A percentile compares a stretch with the other conserved stretches of the same genome.
Conservation (phyloP, 2,113 vertebrate species). For the Notiomystis cincta region DNA sequence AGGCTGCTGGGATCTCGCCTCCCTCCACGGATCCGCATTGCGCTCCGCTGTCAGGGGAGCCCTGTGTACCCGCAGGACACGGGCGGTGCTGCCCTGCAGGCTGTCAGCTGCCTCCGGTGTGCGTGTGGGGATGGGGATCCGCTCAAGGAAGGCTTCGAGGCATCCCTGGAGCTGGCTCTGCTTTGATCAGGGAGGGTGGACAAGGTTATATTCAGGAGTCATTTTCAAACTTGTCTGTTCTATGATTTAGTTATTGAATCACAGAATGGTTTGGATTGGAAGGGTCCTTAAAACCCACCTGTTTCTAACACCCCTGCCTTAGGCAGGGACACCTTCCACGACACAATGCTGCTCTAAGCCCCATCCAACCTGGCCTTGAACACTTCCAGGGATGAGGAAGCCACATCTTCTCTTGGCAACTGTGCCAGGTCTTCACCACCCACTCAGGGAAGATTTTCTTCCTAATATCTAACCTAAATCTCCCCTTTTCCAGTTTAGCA, state of each 20-base stretch:
- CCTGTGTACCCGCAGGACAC: rapidly evolving
- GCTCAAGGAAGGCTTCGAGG: neutral
- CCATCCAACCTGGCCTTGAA: neutral
- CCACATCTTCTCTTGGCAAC: neutral
- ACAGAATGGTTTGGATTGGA: neutral
- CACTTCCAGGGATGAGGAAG: neutral
- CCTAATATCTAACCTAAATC: neutral
- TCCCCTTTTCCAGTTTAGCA: neutral
- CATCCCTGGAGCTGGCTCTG: neutral
- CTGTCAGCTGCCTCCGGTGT: neutral
- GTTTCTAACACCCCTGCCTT: neutral
- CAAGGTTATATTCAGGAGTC: neutral
- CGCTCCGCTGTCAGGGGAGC: neutral
- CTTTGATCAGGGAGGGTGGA: neutral
- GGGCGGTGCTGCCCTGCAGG: neutral
- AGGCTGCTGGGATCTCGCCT: neutral
- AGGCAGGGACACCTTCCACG: neutral
- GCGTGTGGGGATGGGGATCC: rapidly evolving
- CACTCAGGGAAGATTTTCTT: neutral
- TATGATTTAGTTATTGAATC: neutral
- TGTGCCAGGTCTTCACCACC: neutral
- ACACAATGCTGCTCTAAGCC: neutral
- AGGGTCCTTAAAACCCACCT: neutral
- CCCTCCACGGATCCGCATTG: neutral
- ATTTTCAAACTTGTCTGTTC: neutral